phyloP scores from a whole-genome alignment of 2,888 invertebrate genomes.

The Strigamia transsilvanica region DNA sequence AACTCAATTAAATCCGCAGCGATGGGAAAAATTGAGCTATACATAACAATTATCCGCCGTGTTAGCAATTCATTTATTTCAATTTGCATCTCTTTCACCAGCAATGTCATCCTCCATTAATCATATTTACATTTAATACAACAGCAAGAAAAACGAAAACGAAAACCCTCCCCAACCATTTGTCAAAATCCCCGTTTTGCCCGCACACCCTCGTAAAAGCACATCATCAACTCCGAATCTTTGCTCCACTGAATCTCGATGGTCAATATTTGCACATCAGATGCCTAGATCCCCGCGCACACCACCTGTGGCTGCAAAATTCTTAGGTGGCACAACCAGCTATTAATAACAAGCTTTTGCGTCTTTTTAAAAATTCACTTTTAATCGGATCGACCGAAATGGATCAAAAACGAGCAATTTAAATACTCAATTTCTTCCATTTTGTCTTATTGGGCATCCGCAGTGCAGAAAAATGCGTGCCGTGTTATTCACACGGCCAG shows the following conservation, averaged over 20 bases:
- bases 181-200: too few species aligned
- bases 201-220: not conserved
- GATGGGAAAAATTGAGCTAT: not conserved
- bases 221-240: not conserved
- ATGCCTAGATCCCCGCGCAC: not conserved
- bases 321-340: not conserved
- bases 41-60: not conserved
- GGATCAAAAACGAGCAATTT: too few species aligned
- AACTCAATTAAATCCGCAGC: not conserved
- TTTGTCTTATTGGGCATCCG: too few species aligned
- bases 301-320: not conserved
- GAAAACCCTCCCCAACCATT: not conserved
- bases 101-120: not conserved
- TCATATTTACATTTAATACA: not conserved
- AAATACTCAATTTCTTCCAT: too few species aligned
- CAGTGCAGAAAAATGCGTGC: too few species aligned
- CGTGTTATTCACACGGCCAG: too few species aligned
- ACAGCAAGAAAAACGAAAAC: not conserved
- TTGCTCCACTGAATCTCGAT: not conserved
- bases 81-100: not conserved
- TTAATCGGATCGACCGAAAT: too few species aligned
- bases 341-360: too few species aligned
- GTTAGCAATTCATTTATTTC: not conserved
- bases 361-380: too few species aligned
- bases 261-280: conserved; percentile 1